Base-by-base conservation (phyloP, 2,797 vertebrate species). In the Chrosomus eos region DNA sequence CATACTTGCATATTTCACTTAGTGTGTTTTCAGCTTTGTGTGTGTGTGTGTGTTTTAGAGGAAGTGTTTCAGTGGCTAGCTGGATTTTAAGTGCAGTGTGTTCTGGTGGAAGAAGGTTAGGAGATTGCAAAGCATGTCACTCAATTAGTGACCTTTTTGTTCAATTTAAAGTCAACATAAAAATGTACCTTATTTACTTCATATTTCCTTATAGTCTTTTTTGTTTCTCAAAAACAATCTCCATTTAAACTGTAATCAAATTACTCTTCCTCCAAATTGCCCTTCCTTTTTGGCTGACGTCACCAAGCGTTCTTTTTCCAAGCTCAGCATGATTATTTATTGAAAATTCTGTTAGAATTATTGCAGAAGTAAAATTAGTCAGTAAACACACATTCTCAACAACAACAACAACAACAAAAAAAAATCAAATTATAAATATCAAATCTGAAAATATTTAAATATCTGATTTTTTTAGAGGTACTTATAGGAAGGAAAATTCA, bases 1-100 rank as follows among this genome's bases (percentile, higher is more conserved):
- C 83, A 88, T 89, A 86, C 82, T 83, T 86, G 81, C 87, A 88
- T 88, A 88, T 86, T 86, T 86, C 64, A 82, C 67, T 87, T 51
- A 19, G 73, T 88, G 82, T 88, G 84, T 84, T 85, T 84, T 82
- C 82, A 62, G 67, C 18, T 73, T 51, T 84, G 76, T 80, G 70
- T 70, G 21, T 80, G 74, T 84, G 45, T 45, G 80, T 73, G 74
- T 28, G 68, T 85, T 74, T 87, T 7, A 64, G 67, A 43, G 33
- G 31, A 45, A 40, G 43, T 71, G 40, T 72, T 40, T 73, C 9
- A 78, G 64, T 23, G 26, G 72, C 60, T 67, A 40, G 72, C 43
- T 53, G 33, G 62, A 38, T 23, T 53, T 48, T 18, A 38, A 51
- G 8, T 36, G 31, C 8, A 66, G 36, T 33, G 55, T 16, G 36